phyloP scores from a whole-genome alignment of 2,888 invertebrate species.

The Celastrina argiolus region DNA sequence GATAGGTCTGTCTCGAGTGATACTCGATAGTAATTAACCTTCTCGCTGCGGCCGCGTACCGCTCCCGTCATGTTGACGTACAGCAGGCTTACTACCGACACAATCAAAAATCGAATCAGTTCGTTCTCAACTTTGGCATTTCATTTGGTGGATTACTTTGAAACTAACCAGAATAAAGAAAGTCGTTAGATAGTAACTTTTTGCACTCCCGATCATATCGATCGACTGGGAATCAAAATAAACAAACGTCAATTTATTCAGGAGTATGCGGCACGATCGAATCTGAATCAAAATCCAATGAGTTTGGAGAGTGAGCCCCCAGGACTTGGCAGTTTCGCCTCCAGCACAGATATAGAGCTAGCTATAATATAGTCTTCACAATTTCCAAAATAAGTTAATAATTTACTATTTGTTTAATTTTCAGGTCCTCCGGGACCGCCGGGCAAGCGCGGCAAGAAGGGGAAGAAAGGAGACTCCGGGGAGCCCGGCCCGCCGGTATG shows the following conservation, averaged over 20 bases:
- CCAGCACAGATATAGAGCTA: not conserved
- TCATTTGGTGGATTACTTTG: no score
- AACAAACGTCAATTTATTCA: no score
- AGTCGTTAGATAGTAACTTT: no score
- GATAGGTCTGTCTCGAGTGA: not conserved
- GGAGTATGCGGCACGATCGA: no score
- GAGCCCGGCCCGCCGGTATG: conserved; percentile 89
- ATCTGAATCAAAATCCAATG: no score
- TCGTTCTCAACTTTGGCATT: no score
- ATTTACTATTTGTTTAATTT: conserved; percentile 41
- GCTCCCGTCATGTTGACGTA: not conserved
- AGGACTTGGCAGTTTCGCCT: not conserved
- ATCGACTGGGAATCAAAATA: no score
- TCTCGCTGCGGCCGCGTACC: not conserved
- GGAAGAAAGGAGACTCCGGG: conserved; percentile 92
- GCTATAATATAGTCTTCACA: not conserved
- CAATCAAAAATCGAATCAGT: no score
- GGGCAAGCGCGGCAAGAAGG: conserved; percentile 92
- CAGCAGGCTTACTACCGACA: no score
- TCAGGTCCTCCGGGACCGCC: conserved; percentile 90
- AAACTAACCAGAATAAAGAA: no score
- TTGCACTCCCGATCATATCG: no score
- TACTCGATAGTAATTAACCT: not conserved
- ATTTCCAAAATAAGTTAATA: not conserved
- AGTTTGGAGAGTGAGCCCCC: no score